Base-by-base conservation (phyloP, 2,888 invertebrate species). In the Helicoverpa assulta region DNA sequence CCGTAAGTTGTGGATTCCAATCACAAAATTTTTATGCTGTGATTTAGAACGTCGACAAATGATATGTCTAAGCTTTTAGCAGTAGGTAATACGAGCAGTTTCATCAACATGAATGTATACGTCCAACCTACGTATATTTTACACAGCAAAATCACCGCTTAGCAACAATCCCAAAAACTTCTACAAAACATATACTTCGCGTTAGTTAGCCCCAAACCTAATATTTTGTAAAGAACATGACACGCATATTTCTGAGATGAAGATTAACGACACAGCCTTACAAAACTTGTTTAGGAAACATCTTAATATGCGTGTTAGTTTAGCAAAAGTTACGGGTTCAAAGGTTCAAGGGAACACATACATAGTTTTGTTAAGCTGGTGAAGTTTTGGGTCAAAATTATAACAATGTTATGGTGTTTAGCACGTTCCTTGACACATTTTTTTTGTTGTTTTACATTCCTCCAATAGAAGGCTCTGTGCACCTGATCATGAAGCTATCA, bases 291-390 rank as follows among this genome's bases (percentile, higher is more conserved):
- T 59, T 14, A 16, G n/a, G 43, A 61, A 55, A 75, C 62, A 55
- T 68, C 82, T 68, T 79, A 68, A 79, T 62, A 78, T 50, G 50
- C 65, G 51, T 40, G 64, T 65, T 77, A 60, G n/a, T 65, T 19
- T 7, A 26, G 19, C 16, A 2, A 53, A 77, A 64, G 6, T n/a
- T 19, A 26, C 63, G 40, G 40, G 54, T 76, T 63, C 43, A 29
- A 43, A 33, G 54, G 21, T 57, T 73, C 53, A 58, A 75, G 69
- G 76, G 47, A 72, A 76, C 54, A 76, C 69, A 76, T 40, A 76
- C 69, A 76, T 40, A 14, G 5, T 18, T 6, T 21, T n/a, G 14
- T 21, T 50, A 50, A 50, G 50, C 50, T 50, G n/a, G 3, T 0
- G 51, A 69, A 50, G 54, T 72, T 72, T 72, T 26, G 76, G 71